Conservation (phyloP, 2,797 vertebrate species). For the Acropternis orthonyx region DNA sequence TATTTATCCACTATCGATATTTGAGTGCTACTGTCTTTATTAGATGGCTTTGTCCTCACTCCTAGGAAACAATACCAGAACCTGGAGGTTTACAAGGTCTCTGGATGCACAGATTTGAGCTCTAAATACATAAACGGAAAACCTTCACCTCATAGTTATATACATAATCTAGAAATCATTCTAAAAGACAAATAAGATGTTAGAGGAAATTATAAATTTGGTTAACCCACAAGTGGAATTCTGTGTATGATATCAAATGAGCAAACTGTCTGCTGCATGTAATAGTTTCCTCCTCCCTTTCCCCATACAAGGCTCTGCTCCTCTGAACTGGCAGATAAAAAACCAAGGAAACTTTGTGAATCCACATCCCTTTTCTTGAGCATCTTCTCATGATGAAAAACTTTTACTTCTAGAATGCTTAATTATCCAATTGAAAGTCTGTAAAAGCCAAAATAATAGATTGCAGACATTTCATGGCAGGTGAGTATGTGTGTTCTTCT, state of each 20-base stretch:
- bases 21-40: background rate
- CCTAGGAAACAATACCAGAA: background rate
- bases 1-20: background rate
- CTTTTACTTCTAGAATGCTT: background rate
- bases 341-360: background rate
- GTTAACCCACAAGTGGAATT: background rate
- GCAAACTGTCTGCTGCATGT: background rate
- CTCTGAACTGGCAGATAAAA: background rate
- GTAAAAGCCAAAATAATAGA: background rate
- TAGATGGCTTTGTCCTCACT: background rate
- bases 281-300: background rate
- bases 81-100: background rate
- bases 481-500: background rate
- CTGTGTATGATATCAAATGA: background rate
- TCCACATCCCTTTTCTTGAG: background rate
- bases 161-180: background rate
- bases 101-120: background rate
- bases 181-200: background rate
- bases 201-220: background rate
- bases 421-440: background rate
- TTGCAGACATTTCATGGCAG: background rate
- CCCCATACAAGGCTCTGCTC: background rate
- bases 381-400: background rate
- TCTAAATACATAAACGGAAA: background rate
- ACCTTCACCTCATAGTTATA: background rate